phyloP scores from a whole-genome alignment of 2,113 vertebrate species.

The Vulpes vulpes region DNA sequence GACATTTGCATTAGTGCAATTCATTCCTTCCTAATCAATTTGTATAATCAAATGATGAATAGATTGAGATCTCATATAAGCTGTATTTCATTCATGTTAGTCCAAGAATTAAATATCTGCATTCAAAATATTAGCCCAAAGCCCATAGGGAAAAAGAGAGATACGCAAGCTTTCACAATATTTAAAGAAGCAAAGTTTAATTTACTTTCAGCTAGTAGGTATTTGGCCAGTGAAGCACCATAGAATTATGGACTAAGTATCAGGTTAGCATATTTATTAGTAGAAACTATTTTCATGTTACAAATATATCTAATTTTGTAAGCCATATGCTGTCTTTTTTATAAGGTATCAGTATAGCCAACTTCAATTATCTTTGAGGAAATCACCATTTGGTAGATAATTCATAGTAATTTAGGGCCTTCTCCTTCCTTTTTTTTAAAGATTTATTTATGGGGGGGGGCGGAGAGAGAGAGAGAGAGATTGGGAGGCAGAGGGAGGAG shows the following conservation, averaged over 20 bases:
- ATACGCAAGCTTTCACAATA: background rate
- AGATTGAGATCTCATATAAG: background rate
- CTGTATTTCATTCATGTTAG: background rate
- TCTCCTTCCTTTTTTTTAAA: background rate
- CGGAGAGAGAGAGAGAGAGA: background rate
- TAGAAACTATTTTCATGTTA: background rate
- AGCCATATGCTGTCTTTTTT: background rate
- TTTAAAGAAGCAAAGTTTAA: conserved; percentile 28
- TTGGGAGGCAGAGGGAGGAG: background rate
- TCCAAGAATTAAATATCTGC: background rate
- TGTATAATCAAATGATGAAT: background rate
- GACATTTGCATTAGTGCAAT: background rate
- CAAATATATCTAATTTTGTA: background rate
- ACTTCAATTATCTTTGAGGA: background rate
- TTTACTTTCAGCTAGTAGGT: background rate
- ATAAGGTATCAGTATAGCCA: background rate
- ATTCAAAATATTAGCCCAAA: conserved; percentile 53
- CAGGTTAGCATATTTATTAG: background rate
- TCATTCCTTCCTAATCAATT: background rate
- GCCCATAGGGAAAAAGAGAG: background rate
- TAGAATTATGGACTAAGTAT: conserved; percentile 66
- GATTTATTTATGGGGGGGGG: too few relatives aligned
- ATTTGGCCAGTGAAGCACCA: background rate
- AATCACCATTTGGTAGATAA: background rate
- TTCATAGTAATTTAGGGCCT: background rate